phyloP scores from a whole-genome alignment of 1,140 invertebrate species.

The Bombus consobrinus region DNA sequence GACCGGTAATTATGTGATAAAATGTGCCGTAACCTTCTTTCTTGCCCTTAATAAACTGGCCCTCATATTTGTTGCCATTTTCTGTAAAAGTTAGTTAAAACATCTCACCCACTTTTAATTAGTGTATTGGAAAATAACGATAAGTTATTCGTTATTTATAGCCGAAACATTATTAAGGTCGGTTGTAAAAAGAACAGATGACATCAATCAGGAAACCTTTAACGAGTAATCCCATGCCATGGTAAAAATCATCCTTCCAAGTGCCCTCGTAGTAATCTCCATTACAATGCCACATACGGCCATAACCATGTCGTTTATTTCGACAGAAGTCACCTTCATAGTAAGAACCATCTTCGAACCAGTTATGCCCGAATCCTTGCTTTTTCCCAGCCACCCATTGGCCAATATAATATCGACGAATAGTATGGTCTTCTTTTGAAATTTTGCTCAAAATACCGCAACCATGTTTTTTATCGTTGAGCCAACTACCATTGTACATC shows the following conservation, averaged over 20 bases:
- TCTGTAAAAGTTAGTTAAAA: slow-evolving; percentile 71
- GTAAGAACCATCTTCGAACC: slow-evolving; percentile 84
- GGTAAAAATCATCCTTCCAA: slow-evolving; percentile 77
- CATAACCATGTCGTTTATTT: slow-evolving; percentile 86
- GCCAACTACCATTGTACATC: slow-evolving; percentile 84
- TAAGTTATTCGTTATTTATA: slow-evolving; percentile 21
- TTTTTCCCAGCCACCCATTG: slow-evolving; percentile 83
- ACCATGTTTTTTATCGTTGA: slow-evolving; percentile 76
- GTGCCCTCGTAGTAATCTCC: slow-evolving; percentile 84
- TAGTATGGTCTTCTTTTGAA: slow-evolving; percentile 18
- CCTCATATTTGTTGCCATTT: slow-evolving; percentile 86
- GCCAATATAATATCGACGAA: slow-evolving; percentile 75
- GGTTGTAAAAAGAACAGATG: not conserved
- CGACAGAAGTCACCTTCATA: slow-evolving; percentile 86
- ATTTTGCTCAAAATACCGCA: slow-evolving; percentile 70
- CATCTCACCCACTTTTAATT: not conserved
- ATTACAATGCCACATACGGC: slow-evolving; percentile 84
- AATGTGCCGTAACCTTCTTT: slow-evolving; percentile 85
- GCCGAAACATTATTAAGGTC: not conserved
- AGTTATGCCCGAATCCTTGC: slow-evolving; percentile 83
- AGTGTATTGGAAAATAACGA: not conserved
- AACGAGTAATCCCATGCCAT: slow-evolving; percentile 82
- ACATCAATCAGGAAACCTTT: slow-evolving; percentile 54
- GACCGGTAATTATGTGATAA: slow-evolving; percentile 85
- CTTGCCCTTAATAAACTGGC: slow-evolving; percentile 82